Conservation (phyloP, 1,140 invertebrate genomes). For the Camponotus floridanus region DNA sequence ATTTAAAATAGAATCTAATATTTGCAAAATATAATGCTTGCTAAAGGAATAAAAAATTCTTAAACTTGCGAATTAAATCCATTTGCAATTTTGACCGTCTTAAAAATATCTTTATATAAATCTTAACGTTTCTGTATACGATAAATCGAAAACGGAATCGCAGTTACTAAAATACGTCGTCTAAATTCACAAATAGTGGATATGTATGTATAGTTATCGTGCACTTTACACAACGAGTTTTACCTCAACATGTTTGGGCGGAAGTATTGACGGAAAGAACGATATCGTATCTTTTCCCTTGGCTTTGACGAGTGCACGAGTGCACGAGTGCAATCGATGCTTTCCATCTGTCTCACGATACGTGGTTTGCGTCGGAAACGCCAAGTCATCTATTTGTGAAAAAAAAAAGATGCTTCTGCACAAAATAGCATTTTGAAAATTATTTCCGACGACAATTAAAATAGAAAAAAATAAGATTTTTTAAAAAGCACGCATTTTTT, state of each 20-base stretch:
- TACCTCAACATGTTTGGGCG: not conserved
- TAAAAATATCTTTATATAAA: conserved; percentile 3
- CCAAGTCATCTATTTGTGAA: not conserved
- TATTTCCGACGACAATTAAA: not conserved
- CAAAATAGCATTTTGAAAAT: not conserved
- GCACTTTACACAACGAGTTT: conserved; percentile 64
- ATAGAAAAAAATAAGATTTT: not conserved
- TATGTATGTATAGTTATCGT: conserved; percentile 56
- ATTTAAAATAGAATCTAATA: not conserved
- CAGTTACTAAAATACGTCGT: conserved; percentile 14
- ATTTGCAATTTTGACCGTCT: not conserved
- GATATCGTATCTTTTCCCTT: conserved; percentile 50
- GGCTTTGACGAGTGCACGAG: conserved; percentile 52
- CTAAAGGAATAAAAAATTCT: not conserved
- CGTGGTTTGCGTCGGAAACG: conserved; percentile 14
- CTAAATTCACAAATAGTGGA: conserved; percentile 18
- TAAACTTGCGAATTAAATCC: not conserved
- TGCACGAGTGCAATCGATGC: conserved; percentile 37
- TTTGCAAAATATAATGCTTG: not conserved
- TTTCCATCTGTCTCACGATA: conserved; percentile 34
- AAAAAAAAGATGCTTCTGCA: not conserved
- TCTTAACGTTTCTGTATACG: not conserved
- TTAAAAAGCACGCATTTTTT: not conserved
- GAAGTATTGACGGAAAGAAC: conserved; percentile 22
- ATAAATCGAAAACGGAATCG: conserved; percentile 39